A percentile compares a stretch with the other conserved stretches of the same genome.
Evolutionary conservation across 2,113 vertebrate genomes (phyloP).

Genomic region (Gopherus evgoodei): DNA sequence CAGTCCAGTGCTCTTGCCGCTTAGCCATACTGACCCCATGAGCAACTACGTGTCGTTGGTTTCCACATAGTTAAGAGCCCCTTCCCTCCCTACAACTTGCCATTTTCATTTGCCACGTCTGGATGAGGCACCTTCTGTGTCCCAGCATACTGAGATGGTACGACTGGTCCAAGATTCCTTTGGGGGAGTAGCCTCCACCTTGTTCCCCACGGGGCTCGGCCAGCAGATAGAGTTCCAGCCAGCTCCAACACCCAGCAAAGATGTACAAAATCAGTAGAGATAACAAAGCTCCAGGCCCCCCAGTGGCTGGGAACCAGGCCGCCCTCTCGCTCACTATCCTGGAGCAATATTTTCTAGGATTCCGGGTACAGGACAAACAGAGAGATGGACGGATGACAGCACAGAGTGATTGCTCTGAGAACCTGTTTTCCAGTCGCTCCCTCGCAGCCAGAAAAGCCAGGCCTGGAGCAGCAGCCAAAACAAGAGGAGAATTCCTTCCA

Average conservation of each 20-base stretch:
- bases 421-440: conserved; percentile 82
- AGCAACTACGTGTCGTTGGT: not conserved
- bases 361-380: accelerated
- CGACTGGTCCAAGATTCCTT: not conserved
- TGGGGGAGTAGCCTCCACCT: not conserved
- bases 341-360: not conserved
- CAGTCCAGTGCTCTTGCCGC: not conserved
- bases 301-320: not conserved
- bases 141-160: not conserved
- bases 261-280: accelerated
- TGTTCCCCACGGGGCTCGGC: not conserved
- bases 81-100: accelerated
- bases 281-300: not conserved
- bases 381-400: not conserved
- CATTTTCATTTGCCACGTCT: accelerated
- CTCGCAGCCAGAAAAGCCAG: conserved; percentile 78
- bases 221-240: not conserved
- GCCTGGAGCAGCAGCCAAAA: not conserved
- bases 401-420: not conserved
- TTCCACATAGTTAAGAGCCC: not conserved
- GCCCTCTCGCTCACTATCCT: not conserved
- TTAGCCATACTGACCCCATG: not conserved
- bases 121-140: not conserved
- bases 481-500: not conserved
- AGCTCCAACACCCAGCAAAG: not conserved